Evolutionary conservation across 2,797 vertebrate species (phyloP).

Genomic region (Hylomyscus alleni): DNA sequence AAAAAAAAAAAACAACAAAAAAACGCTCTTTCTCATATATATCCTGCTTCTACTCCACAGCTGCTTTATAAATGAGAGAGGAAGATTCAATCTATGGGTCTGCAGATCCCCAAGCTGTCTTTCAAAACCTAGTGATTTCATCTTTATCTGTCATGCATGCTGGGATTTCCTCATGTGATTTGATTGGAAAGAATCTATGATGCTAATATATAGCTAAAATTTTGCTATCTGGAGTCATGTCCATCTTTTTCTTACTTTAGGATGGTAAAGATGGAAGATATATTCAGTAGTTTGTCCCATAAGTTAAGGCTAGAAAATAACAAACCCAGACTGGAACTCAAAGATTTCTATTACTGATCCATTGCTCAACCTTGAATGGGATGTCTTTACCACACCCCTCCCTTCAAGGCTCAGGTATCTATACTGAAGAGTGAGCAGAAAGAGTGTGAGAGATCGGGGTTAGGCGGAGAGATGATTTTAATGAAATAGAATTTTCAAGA

Average conservation of each 20-base stretch:
- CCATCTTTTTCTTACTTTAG: neutral
- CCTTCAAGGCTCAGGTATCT: neutral
- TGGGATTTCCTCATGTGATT: neutral
- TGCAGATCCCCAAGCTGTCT: neutral
- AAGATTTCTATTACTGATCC: neutral
- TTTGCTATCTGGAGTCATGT: neutral
- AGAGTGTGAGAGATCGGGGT: neutral
- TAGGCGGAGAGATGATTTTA: neutral
- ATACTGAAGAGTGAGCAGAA: neutral
- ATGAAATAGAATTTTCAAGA: neutral
- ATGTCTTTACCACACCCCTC: neutral
- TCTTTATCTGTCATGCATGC: neutral
- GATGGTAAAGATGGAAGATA: neutral
- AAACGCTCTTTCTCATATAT: no score
- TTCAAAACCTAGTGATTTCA: neutral
- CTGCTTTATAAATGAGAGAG: neutral
- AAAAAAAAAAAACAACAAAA: no score
- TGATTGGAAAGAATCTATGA: neutral
- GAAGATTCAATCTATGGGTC: neutral
- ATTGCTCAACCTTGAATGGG: neutral
- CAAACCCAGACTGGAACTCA: neutral
- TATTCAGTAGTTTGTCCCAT: neutral
- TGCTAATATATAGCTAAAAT: neutral
- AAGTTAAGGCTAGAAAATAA: neutral
- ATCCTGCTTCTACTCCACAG: neutral